A percentile compares a stretch with the other conserved stretches of the same genome.
Conservation (phyloP, 2,113 vertebrate species). For the Paracanthobrama guichenoti region DNA sequence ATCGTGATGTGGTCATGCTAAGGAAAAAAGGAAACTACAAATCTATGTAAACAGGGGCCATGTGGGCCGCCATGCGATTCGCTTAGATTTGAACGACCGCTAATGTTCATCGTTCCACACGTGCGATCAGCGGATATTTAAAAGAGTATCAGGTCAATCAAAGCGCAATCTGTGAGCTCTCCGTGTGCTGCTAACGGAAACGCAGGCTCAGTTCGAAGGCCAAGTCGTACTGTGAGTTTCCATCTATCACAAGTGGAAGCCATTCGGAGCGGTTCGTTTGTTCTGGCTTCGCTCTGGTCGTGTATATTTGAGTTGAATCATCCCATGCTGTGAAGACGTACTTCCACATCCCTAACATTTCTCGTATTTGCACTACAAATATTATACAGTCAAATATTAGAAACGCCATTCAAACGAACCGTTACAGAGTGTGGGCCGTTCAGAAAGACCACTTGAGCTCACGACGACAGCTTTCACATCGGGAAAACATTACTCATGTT, state of each 20-base stretch:
- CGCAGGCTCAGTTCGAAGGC: constrained; percentile 24
- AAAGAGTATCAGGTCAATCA: constrained; percentile 54
- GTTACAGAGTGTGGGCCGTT: not conserved
- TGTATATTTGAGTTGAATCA: constrained; percentile 34
- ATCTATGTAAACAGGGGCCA: constrained; percentile 16
- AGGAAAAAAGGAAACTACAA: constrained; percentile 1
- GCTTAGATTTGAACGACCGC: constrained; percentile 17
- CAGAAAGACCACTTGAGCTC: constrained; percentile 9
- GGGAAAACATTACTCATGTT: not conserved
- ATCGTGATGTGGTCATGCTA: constrained; percentile 26
- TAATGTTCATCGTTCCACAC: constrained; percentile 39
- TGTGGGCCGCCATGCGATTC: constrained; percentile 10
- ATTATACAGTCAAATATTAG: not conserved
- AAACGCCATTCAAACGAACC: not conserved
- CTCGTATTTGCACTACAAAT: constrained; percentile 19
- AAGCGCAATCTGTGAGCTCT: constrained; percentile 50
- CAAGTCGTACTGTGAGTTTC: constrained; percentile 34
- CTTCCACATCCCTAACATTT: constrained; percentile 10
- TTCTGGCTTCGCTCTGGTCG: constrained; percentile 29
- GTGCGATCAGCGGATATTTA: constrained; percentile 48
- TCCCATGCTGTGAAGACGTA: constrained; percentile 42
- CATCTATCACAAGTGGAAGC: constrained; percentile 41
- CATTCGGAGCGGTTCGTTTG: constrained; percentile 29
- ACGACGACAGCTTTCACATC: not conserved
- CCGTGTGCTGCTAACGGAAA: constrained; percentile 37